phyloP scores from a whole-genome alignment of 1,140 invertebrate genomes.

The Drosophila sechellia region DNA sequence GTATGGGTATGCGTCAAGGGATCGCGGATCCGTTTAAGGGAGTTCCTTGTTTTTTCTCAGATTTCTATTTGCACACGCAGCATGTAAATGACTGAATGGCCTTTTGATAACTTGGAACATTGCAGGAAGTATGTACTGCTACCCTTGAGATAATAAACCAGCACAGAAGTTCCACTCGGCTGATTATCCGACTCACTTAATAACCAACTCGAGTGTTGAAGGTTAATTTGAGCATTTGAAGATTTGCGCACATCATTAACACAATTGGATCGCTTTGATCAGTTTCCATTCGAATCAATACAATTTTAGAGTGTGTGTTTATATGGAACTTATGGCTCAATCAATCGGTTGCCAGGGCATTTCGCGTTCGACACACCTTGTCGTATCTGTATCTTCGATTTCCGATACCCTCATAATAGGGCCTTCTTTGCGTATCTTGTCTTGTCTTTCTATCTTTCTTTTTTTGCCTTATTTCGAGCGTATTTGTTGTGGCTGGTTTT shows the following conservation, averaged over 20 bases:
- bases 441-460: conserved; percentile 15
- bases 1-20: conserved; percentile 5
- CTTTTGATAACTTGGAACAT: conserved; percentile 30
- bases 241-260: conserved; percentile 31
- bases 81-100: conserved; percentile 18
- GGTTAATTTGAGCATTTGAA: conserved; percentile 18
- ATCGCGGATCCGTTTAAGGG: conserved; percentile 21
- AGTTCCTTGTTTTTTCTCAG: neutral
- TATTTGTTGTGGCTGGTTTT: conserved; percentile 13
- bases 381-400: neutral
- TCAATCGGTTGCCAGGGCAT: conserved; percentile 31
- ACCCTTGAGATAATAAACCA: conserved; percentile 17
- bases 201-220: conserved; percentile 5
- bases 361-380: conserved; percentile 30
- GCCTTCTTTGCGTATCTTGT: no score
- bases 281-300: neutral
- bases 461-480: conserved; percentile 8
- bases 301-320: conserved; percentile 10
- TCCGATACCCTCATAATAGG: neutral
- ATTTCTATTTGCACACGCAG: conserved; percentile 5
- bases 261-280: neutral
- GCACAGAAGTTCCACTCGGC: conserved; percentile 33
- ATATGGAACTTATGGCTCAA: conserved; percentile 24
- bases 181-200: neutral
- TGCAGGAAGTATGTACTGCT: conserved; percentile 8